phyloP scores from a whole-genome alignment of 2,113 vertebrate genomes.

The Podocnemis expansa region DNA sequence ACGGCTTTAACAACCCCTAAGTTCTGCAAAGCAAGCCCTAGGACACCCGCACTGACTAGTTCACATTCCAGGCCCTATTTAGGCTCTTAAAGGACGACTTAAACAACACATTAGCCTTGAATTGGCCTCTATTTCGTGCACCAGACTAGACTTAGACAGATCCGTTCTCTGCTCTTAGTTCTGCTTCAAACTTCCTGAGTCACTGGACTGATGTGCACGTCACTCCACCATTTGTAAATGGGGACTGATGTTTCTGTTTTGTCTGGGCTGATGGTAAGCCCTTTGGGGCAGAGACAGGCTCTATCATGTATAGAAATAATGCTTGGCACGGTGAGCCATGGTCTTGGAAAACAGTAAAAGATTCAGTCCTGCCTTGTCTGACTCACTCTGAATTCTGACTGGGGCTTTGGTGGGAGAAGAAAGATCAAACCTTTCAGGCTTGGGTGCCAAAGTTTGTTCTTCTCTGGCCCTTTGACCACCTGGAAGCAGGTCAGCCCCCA shows the following conservation, averaged over 20 bases:
- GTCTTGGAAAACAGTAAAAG: background rate
- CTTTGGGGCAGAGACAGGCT: rapidly evolving
- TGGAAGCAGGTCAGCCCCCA: background rate
- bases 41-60: no score
- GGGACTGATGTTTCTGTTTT: background rate
- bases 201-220: no score
- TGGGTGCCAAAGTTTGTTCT: background rate
- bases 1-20: rapidly evolving
- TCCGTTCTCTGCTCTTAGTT: background rate
- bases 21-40: no score
- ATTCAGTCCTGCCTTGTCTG: rapidly evolving
- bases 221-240: background rate
- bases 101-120: background rate
- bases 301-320: rapidly evolving
- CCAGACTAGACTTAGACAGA: background rate
- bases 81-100: background rate
- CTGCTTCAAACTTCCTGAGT: background rate
- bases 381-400: rapidly evolving
- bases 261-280: background rate
- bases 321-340: rapidly evolving
- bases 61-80: no score
- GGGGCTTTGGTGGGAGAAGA: rapidly evolving
- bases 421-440: background rate
- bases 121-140: rapidly evolving
- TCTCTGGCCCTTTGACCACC: background rate